phyloP scores from a whole-genome alignment of 2,888 invertebrate species.

The Polydrusus cervinus region DNA sequence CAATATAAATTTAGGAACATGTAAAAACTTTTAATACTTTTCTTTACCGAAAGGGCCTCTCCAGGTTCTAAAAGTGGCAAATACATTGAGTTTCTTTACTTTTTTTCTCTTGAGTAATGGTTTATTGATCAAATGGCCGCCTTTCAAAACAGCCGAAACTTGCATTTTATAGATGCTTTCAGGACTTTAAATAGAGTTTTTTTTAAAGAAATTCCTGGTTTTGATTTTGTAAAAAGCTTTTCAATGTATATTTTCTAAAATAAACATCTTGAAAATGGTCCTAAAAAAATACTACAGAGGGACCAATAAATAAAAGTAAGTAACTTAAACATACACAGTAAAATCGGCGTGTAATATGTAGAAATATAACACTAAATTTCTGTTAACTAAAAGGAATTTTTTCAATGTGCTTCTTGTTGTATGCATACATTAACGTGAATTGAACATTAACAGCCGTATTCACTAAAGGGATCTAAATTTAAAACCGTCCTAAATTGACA shows the following conservation, averaged over 20 bases:
- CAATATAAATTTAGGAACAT: not conserved
- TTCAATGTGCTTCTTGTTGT: too few relatives aligned
- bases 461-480: too few relatives aligned
- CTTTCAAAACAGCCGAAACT: constrained; percentile 45
- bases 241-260: constrained; percentile 30
- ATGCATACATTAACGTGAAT: too few relatives aligned
- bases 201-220: constrained; percentile 32
- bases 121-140: constrained; percentile 40
- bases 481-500: too few relatives aligned
- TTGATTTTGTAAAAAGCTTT: constrained; percentile 39
- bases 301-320: not conserved
- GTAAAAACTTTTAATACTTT: not conserved
- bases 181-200: constrained; percentile 42
- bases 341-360: too few relatives aligned
- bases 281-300: not conserved
- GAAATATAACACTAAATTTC: too few relatives aligned
- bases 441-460: too few relatives aligned
- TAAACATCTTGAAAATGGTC: not conserved
- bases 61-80: constrained; percentile 5
- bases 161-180: constrained; percentile 50
- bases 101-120: constrained; percentile 39
- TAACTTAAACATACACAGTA: too few relatives aligned
- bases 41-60: not conserved
- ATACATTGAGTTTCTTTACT: constrained; percentile 22
- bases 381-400: too few relatives aligned